Base-by-base conservation (phyloP, 2,797 vertebrate genomes). In the Bufotes viridis region DNA sequence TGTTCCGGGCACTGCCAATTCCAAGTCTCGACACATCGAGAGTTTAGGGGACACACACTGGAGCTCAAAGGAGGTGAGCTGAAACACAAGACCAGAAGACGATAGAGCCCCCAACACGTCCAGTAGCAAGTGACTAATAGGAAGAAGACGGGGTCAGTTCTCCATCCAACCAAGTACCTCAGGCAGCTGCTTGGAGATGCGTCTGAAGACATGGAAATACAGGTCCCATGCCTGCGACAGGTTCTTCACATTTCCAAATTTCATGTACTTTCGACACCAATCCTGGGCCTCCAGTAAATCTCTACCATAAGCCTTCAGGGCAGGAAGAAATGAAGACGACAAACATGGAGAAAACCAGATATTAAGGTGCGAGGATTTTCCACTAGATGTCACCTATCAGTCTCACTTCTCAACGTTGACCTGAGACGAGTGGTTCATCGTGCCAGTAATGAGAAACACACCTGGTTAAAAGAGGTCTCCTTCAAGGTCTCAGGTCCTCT, bases 211-310 rank as follows among this genome's bases (percentile, higher is more conserved):
- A 0, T 99, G 98, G 88, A 99, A 99, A 91, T 99, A 99, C 82
- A 99, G 97, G 90, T 99, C 98, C 98, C 98, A 99, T 82, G 98
- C 98, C 91, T 99, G 98, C 0, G 98, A 99, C 86, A 99, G 95
- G 92, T 99, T 98, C 92, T 99, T 99, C 65, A 99, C 98, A 0
- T 99, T 99, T 70, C 98, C 98, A 0, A 98, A 99, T 61, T 99
- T 98, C 98, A 99, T 99, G 92, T 99, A 99, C 91, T 99, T 99
- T 91, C 98, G 94, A 92, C 98, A 99, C 98, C 98, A 99, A 82
- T 99, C 98, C 84, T 99, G 98, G 49, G 98, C 98, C 94, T 99
- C 98, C 98, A 99, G 99, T 83, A 99, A 92, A 91, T 99, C 98
- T 91, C 98, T 95, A 75, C 98, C 98, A 3, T 99, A 99, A 0